phyloP scores from a whole-genome alignment of 2,888 invertebrate species.

The Nephrotoma guestfalica region DNA sequence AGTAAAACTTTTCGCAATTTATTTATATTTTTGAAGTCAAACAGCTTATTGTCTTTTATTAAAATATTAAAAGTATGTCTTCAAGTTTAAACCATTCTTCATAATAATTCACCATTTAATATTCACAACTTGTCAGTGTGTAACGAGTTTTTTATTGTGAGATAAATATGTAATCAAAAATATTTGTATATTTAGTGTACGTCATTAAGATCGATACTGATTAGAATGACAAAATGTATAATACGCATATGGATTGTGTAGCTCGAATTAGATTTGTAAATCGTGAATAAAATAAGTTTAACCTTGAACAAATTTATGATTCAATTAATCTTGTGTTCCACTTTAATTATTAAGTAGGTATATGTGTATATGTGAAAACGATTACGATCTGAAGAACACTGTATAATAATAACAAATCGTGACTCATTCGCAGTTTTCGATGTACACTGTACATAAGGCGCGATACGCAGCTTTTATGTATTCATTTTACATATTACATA shows the following conservation, averaged over 20 bases:
- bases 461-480: not conserved
- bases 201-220: not conserved
- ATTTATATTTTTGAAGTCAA: not conserved
- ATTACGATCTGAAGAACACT: not conserved
- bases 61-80: too few species aligned
- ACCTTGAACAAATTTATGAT: not conserved
- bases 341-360: not conserved
- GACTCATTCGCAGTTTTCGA: not conserved
- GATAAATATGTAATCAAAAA: not conserved
- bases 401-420: not conserved
- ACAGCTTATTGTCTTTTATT: not conserved
- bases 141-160: not conserved
- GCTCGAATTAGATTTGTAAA: not conserved
- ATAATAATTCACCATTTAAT: not conserved
- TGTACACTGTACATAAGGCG: not conserved
- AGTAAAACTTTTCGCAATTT: not conserved
- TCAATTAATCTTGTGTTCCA: not conserved
- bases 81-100: not conserved
- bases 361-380: not conserved
- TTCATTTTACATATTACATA: not conserved
- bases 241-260: not conserved
- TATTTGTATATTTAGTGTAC: not conserved
- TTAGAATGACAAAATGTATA: not conserved
- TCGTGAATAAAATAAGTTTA: not conserved
- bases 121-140: not conserved